phyloP scores from a whole-genome alignment of 2,797 vertebrate genomes.

The Pangasius krempfi region DNA sequence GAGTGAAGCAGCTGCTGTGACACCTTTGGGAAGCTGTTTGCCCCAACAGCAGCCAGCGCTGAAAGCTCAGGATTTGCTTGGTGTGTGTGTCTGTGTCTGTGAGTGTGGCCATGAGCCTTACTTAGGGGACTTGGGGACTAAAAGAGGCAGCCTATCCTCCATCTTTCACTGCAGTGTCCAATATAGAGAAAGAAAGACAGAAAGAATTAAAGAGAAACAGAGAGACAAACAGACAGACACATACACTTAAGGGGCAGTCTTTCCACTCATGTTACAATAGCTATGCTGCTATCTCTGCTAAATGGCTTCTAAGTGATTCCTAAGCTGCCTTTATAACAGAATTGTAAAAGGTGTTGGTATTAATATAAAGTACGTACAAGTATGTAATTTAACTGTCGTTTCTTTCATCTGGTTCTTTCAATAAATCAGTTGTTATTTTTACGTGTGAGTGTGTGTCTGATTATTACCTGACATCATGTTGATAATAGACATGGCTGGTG shows the following conservation, averaged over 20 bases:
- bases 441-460: neutral
- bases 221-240: neutral
- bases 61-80: conserved; percentile 40
- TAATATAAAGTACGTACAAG: conserved; percentile 10
- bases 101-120: neutral
- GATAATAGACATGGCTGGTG: conserved; percentile 53
- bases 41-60: conserved; percentile 38
- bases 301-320: neutral
- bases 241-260: neutral
- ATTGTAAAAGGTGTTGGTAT: neutral
- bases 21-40: conserved; percentile 56
- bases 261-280: neutral
- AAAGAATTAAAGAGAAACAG: neutral
- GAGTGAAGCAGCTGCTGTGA: conserved; percentile 63
- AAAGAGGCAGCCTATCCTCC: neutral
- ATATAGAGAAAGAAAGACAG: neutral
- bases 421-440: neutral
- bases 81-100: conserved; percentile 16
- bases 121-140: conserved; percentile 3
- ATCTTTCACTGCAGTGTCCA: conserved; percentile 3
- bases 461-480: conserved; percentile 41
- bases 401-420: neutral
- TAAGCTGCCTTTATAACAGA: neutral
- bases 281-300: neutral
- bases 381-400: neutral